Percentiles rank a stretch among this genome's conserved stretches.
phyloP scores from a whole-genome alignment of 2,888 invertebrate genomes.

The Drosophila glabriapex region DNA sequence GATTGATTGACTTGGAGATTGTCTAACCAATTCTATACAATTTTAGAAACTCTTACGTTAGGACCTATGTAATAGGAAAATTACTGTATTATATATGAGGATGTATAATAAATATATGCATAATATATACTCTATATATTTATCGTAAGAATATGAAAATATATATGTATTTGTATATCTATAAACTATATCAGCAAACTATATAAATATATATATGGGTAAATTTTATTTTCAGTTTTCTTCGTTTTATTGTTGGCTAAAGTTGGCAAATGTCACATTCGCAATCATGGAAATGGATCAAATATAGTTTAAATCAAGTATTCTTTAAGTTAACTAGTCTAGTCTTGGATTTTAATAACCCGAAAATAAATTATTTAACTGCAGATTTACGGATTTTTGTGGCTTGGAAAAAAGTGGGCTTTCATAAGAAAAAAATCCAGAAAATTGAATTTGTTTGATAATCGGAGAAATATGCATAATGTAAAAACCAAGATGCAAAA shows the following conservation, averaged over 20 bases:
- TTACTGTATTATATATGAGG: not conserved
- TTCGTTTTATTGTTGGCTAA: not conserved
- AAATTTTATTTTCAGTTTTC: not conserved
- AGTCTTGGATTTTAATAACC: not conserved
- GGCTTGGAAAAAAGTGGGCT: not conserved
- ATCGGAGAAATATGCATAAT: too few species aligned
- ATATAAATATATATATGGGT: not conserved
- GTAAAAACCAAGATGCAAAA: not conserved
- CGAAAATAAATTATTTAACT: not conserved
- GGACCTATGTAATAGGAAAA: not conserved
- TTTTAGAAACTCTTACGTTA: not conserved
- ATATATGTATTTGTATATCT: not conserved
- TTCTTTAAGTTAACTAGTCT: not conserved
- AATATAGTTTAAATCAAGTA: not conserved
- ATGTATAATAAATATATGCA: not conserved
- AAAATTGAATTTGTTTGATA: not conserved
- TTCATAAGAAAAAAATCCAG: not conserved
- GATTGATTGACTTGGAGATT: not conserved
- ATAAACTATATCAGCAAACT: not conserved
- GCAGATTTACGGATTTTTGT: not conserved
- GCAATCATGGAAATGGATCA: not conserved
- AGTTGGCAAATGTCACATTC: not conserved
- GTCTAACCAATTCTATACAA: not conserved
- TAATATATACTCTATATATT: not conserved
- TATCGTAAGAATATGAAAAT: not conserved